A percentile compares a stretch with the other conserved stretches of the same genome.
These are phyloP conservation scores for Catharus minimus DNA, from an alignment of 2,113 vertebrate species.

Conservation along the genomic window DNA sequence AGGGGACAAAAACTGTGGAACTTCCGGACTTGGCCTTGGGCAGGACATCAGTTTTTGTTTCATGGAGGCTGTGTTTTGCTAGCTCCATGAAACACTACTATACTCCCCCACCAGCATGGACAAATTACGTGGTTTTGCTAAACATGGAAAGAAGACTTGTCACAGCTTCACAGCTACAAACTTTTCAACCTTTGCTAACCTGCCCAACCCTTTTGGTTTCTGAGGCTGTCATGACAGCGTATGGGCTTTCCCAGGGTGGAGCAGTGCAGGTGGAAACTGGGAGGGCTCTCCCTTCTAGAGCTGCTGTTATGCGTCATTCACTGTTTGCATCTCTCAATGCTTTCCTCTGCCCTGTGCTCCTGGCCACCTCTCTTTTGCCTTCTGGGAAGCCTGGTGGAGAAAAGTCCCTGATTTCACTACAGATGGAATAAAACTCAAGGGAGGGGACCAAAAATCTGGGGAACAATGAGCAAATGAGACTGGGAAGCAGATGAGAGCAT, in stretches of 20 bases:
- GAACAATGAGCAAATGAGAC: background rate
- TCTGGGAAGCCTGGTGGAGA: background rate
- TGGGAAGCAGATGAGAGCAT: background rate
- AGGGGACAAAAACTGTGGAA: background rate
- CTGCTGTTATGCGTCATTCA: background rate
- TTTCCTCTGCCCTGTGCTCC: background rate
- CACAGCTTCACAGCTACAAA: background rate
- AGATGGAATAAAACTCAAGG: background rate
- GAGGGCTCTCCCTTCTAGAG: background rate
- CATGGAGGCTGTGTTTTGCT: background rate
- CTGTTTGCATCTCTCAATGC: background rate
- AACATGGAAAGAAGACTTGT: background rate
- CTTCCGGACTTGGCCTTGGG: background rate
- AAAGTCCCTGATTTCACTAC: background rate
- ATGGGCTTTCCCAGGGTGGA: background rate
- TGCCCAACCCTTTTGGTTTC: background rate
- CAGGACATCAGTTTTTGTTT: background rate
- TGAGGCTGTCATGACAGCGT: background rate
- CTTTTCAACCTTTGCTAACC: background rate
- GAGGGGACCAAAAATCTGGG: background rate
- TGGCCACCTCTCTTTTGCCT: background rate
- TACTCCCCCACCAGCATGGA: accelerated
- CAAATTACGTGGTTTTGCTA: background rate
- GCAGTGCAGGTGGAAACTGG: background rate
- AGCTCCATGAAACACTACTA: background rate